Base-by-base conservation (phyloP, 2,113 vertebrate genomes). In the Bujurquina vittata region DNA sequence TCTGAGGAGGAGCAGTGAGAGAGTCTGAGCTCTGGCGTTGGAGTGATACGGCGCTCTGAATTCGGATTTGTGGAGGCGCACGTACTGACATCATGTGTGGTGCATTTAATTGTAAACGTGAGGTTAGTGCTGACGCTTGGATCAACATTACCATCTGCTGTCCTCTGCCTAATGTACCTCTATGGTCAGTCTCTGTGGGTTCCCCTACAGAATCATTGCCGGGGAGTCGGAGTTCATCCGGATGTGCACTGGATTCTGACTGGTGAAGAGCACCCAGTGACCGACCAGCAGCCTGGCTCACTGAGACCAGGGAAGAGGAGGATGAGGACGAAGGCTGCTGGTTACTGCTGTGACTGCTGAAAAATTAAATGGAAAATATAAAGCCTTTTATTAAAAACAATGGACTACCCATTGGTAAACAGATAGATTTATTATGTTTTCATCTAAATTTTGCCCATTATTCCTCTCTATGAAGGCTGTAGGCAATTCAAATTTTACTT, bases 291-390 rank as follows among this genome's bases (percentile, higher is more conserved):
- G 81, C 59, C 62, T 92, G 93, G 35, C 84, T 79, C 63, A 84
- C 14, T 61, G 90, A 35, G 37, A 84, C 5, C 79, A 89, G 20
- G 80, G 93, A 81, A 60, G 95, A 94, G 14, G 91, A 90, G 2
- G 91, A 93, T 0, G 91, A 93, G 31, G 88, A 93, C 26, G 88
- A 94, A 40, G 92, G 91, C 77, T 94, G 93, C 86, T 95, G 94
- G 88, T 81, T 93, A 76, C 55, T 88, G 85, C 62, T 85, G 72
- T 77, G 65, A 60, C 76, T 84, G 46, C 10, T 12, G 35, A 88
- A 69, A 74, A 12, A 87, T 1, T 69, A 29, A 87, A 8, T 81
- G 11, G 37, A 35, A 20, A 14, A 85, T 9, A 49, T 26, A 67
- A 83, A 49, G n/a, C 3, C 7, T 58, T 46, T 57, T 23, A 56